Base-by-base conservation (phyloP, 2,797 vertebrate genomes). In the Cirrhinus mrigala region DNA sequence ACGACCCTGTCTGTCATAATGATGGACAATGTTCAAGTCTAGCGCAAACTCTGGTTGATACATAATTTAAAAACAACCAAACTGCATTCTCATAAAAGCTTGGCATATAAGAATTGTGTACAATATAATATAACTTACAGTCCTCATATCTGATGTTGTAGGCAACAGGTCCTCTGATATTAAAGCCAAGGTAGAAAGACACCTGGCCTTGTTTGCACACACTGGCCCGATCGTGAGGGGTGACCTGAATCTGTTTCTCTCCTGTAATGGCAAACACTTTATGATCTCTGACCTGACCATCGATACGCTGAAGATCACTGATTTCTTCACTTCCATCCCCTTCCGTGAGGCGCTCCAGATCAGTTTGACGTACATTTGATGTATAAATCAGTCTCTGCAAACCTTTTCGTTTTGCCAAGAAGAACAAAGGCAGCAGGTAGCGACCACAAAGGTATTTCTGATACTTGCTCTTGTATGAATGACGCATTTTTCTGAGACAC, bases 371-470 rank as follows among this genome's bases (percentile, higher is more conserved):
- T 11, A 18, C 15, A 1, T 18, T 29, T 50, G 46, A 10, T 58
- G n/a, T 1, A 24, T 76, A 84, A 5, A 83, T 9, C 18, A 83
- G 58, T 52, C 69, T 75, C 33, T 48, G 27, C 58, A 75, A 52
- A 3, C 87, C 60, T 52, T 27, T n/a, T 14, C 50, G 37, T 33
- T 84, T 27, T 44, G 58, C 84, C 0, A 79, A 68, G 79, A 81
- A 81, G 44, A 85, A 88, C 14, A 85, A 56, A 3, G 87, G 83
- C 6, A 27, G 8, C 40, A 88, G 56, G 70, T 88, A 66, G 10
- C 83, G 64, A 24, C 14, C 16, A 0, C 10, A 14, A 8, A 77
- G 44, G 74, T 87, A 85, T 15, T 52, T 85, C 37, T 33, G 16
- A 18, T 85, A 85, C 18, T 44, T 27, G 0, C 14, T 40, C 24